These are phyloP conservation scores for Itoplectis maculator DNA, from an alignment of 2,888 invertebrate species.

Conservation along the genomic window DNA sequence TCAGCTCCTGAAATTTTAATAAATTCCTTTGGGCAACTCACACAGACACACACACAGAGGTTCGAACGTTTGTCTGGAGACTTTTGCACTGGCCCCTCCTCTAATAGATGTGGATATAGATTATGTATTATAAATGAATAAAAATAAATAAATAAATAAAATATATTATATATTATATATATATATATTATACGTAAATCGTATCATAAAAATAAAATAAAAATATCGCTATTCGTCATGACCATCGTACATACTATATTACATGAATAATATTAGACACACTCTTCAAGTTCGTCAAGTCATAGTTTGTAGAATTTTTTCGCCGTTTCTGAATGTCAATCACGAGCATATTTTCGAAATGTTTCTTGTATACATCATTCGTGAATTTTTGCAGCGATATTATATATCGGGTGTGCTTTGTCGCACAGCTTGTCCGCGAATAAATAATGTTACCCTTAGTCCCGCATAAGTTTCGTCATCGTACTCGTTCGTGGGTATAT, in stretches of 20 bases:
- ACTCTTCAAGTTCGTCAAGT: slow-evolving; percentile 72
- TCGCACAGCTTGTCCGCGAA: slow-evolving; percentile 68
- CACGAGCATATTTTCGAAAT: slow-evolving; percentile 59
- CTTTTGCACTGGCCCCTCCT: slow-evolving; percentile 68
- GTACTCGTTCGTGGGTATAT: slow-evolving; percentile 66
- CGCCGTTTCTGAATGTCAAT: slow-evolving; percentile 77
- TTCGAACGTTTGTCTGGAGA: slow-evolving; percentile 54
- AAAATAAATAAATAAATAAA: slow-evolving; percentile 30
- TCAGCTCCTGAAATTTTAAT: not conserved
- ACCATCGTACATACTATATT: slow-evolving; percentile 67
- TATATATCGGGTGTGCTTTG: slow-evolving; percentile 46
- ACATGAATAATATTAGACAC: slow-evolving; percentile 67
- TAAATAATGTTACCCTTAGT: slow-evolving; percentile 57
- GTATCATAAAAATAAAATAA: slow-evolving; percentile 53
- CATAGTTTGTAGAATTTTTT: slow-evolving; percentile 73
- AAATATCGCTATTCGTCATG: slow-evolving; percentile 73
- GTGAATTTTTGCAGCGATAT: slow-evolving; percentile 36
- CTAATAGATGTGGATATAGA: slow-evolving; percentile 73
- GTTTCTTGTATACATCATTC: slow-evolving; percentile 56
- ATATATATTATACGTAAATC: slow-evolving; percentile 59
- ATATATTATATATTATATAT: slow-evolving; percentile 58
- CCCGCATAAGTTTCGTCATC: slow-evolving; percentile 70
- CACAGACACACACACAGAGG: too few relatives aligned
- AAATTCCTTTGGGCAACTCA: not conserved
- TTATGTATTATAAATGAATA: slow-evolving; percentile 61